These are phyloP conservation scores for Mystacornis crossleyi DNA, from an alignment of 2,113 vertebrate species.

Conservation along the genomic window DNA sequence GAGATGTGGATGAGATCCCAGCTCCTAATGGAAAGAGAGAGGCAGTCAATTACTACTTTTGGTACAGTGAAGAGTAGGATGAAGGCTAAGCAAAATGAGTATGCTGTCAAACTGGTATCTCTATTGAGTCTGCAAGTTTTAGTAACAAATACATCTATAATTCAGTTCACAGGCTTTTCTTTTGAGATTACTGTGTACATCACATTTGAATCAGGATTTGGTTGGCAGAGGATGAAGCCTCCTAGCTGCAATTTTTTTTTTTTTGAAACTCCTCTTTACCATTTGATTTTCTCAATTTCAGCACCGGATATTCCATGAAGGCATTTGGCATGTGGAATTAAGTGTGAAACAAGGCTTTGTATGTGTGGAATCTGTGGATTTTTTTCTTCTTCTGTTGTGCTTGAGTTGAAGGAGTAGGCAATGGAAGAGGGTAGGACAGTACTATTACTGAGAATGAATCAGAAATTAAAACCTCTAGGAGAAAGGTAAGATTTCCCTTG, in stretches of 20 bases:
- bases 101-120: neutral
- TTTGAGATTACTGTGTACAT: neutral
- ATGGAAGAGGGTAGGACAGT: neutral
- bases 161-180: neutral
- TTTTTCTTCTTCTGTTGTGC: neutral
- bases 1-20: neutral
- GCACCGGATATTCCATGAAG: neutral
- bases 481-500: neutral
- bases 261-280: neutral
- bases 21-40: neutral
- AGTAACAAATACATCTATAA: neutral
- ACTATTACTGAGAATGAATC: neutral
- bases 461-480: neutral
- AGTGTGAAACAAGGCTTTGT: neutral
- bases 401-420: neutral
- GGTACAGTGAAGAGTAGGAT: neutral
- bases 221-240: neutral
- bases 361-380: neutral
- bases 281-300: neutral
- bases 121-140: neutral
- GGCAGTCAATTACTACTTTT: conserved; percentile 1
- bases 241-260: neutral
- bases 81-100: neutral
- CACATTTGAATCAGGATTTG: neutral
- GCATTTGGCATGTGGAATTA: neutral